These are phyloP conservation scores for Anser brachyrhynchus DNA, from an alignment of 2,113 vertebrate genomes.

Conservation along the genomic window DNA sequence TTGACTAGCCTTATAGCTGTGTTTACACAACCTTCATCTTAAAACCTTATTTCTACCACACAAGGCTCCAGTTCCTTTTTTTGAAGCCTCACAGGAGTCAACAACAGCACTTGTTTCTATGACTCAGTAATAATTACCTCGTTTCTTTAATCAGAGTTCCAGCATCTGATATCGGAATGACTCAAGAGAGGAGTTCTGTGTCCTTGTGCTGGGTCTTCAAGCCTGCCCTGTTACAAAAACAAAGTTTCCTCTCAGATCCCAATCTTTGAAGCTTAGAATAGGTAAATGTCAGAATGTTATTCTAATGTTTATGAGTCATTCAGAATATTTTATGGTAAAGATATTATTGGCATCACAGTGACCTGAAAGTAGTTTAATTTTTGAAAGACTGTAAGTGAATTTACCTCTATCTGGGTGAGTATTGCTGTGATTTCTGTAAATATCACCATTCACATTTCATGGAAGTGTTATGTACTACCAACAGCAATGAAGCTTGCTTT, in stretches of 20 bases:
- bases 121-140: background rate
- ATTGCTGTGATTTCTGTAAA: background rate
- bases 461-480: background rate
- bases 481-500: background rate
- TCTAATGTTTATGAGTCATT: conserved; percentile 47
- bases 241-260: conserved; percentile 10
- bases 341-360: background rate
- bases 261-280: conserved; percentile 38
- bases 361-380: conserved; percentile 24
- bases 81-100: background rate
- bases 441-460: background rate
- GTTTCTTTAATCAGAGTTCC: background rate
- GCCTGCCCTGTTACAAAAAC: background rate
- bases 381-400: background rate
- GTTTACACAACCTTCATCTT: rapidly evolving
- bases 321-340: conserved; percentile 13
- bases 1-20: rapidly evolving
- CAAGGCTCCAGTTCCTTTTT: background rate
- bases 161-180: background rate
- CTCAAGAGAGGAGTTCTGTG: background rate
- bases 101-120: background rate
- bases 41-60: rapidly evolving
- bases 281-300: conserved; percentile 39
- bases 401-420: background rate
- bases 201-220: background rate